Evolutionary conservation across 2,888 invertebrate species (phyloP).

Genomic region (Sphecodes monilicornis): DNA sequence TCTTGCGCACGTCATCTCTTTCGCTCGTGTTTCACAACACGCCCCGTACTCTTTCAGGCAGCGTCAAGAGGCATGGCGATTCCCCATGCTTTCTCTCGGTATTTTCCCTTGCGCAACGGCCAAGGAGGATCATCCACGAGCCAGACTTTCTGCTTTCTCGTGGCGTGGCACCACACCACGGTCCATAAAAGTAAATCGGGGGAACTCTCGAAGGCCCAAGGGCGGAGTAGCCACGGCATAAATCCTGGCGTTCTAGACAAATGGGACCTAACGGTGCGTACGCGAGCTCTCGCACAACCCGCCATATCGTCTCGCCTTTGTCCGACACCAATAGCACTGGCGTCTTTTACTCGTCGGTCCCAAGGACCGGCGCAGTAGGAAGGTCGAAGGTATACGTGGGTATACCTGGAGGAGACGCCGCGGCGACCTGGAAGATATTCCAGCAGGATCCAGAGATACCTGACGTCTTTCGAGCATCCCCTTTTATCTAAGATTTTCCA

Average conservation of each 20-base stretch:
- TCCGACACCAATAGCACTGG: constrained; percentile 58
- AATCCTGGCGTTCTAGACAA: constrained; percentile 74
- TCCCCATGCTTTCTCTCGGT: constrained; percentile 33
- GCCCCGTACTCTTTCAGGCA: background rate
- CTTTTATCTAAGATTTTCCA: constrained; percentile 50
- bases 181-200: constrained; percentile 63
- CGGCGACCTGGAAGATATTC: background rate
- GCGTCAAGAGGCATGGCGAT: background rate
- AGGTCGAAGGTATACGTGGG: constrained; percentile 47
- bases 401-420: constrained; percentile 59
- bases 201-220: constrained; percentile 51
- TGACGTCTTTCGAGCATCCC: constrained; percentile 48
- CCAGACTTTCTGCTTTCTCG: constrained; percentile 48
- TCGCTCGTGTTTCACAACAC: constrained; percentile 32
- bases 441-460: constrained; percentile 30
- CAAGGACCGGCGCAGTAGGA: constrained; percentile 57
- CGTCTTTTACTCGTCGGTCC: constrained; percentile 55
- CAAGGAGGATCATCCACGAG: constrained; percentile 9
- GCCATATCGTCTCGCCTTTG: constrained; percentile 67
- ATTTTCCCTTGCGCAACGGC: constrained; percentile 51
- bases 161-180: constrained; percentile 9
- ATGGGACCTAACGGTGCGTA: constrained; percentile 77
- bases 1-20: constrained; percentile 31
- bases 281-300: constrained; percentile 54
- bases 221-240: constrained; percentile 66